Base-by-base conservation (phyloP, 2,888 invertebrate genomes). In the Ichneumon xanthorius region DNA sequence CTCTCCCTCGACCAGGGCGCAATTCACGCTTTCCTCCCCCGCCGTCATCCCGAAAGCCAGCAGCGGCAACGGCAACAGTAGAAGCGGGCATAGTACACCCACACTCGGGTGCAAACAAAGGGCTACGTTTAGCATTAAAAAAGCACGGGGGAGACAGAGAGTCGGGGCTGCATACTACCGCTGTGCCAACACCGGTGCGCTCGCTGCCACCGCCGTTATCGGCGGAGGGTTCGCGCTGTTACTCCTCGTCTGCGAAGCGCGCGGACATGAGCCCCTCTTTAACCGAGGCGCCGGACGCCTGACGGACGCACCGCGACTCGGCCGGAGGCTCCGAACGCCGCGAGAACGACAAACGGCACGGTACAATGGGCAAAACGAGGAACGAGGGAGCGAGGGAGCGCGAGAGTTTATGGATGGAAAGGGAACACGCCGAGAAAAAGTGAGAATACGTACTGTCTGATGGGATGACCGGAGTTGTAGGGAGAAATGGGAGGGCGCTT, bases 81-180 rank as follows among this genome's bases (percentile, higher is more conserved):
- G 70, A 55, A 50, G 33, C 61, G 37, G 30, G 50, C 58, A 50
- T 14, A 14, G 14, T 61, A 50, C 37, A 83, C 48, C 9, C 55
- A 77, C 70, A 65, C 71, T 22, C 53, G 65, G 48, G 78, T 61
- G 80, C 72, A 63, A 71, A 83, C 85, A 87, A 91, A 92, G 90
- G 89, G 88, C 88, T 90, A 88, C 90, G 90, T 91, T 92, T 92
- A 90, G 91, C 92, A 91, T 92, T 92, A 90, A 92, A 91, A 92
- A 92, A 92, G 91, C 91, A 91, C 87, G 80, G 26, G 45, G 65
- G 40, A 58, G 84, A 63, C 45, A 63, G 76, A 86, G 75, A 61
- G 73, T 61, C 53, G 30, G 76, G 70, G 65, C 63, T 73, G 71
- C 55, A 82, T 77, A 70, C 33, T 77, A 67, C 26, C 45, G 37